phyloP scores from a whole-genome alignment of 2,113 vertebrate genomes.

The Cryptotis parvus region DNA sequence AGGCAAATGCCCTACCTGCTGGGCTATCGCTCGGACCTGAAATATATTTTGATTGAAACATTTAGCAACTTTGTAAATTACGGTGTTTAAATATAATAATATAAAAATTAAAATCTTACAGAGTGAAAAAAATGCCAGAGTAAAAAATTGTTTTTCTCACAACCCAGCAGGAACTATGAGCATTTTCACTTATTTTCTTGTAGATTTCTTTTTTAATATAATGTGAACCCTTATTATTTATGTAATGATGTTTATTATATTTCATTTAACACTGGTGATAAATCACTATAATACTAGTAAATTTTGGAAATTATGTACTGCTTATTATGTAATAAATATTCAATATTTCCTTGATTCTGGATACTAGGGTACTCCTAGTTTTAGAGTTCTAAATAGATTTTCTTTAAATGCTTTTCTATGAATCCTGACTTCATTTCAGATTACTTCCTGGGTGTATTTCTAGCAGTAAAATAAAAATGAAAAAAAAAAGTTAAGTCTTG shows the following conservation, averaged over 20 bases:
- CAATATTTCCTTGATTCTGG: conserved; percentile 12
- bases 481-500: background rate
- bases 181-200: conserved; percentile 15
- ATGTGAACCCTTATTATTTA: conserved; percentile 1
- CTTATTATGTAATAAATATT: conserved; percentile 27
- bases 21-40: no score
- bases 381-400: conserved; percentile 14
- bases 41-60: no score
- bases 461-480: conserved; percentile 54
- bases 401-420: conserved; percentile 3
- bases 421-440: no score
- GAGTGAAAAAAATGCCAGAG: no score
- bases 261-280: conserved; percentile 34
- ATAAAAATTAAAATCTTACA: no score
- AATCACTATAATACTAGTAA: conserved; percentile 38
- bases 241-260: background rate
- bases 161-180: background rate
- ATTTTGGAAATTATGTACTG: conserved; percentile 49
- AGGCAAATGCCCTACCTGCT: no score
- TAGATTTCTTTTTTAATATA: background rate
- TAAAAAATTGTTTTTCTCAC: background rate
- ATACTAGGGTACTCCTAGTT: conserved; percentile 28
- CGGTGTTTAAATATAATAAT: no score
- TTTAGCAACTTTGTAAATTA: no score
- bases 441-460: background rate